Percentiles rank a stretch among this genome's conserved stretches.
Evolutionary conservation across 2,888 invertebrate species (phyloP).

Genomic region (Hoplodrina blanda): DNA sequence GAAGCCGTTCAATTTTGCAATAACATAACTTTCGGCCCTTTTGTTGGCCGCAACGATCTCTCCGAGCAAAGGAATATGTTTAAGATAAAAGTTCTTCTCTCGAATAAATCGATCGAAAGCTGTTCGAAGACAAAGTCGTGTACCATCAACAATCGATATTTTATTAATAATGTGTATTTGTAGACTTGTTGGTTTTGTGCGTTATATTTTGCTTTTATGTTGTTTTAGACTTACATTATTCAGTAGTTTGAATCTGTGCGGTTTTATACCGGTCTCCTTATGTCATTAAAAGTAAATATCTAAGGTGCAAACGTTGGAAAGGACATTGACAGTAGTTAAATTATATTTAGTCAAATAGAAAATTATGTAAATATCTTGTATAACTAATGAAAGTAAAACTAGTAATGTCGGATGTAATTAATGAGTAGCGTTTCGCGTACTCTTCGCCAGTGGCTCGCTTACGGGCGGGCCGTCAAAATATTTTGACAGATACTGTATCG

Average conservation of each 20-base stretch:
- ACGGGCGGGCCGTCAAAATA: constrained; percentile 66
- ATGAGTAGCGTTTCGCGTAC: constrained; percentile 81
- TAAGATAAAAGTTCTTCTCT: constrained; percentile 58
- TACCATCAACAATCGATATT: constrained; percentile 54
- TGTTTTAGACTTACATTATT: constrained; percentile 7
- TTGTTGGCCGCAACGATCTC: constrained; percentile 67
- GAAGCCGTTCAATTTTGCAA: constrained; percentile 74
- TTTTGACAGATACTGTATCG: constrained; percentile 71
- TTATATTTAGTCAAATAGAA: constrained; percentile 69
- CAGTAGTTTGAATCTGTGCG: neutral
- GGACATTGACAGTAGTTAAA: constrained; percentile 44
- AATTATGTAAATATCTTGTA: constrained; percentile 82
- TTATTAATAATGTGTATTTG: constrained; percentile 51
- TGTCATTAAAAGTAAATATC: constrained; percentile 24
- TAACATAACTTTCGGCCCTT: constrained; percentile 81
- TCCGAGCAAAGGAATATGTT: constrained; percentile 61
- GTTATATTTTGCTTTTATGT: constrained; percentile 21
- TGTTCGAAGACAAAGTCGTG: constrained; percentile 52
- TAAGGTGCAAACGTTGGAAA: constrained; percentile 38
- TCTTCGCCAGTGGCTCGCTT: constrained; percentile 75
- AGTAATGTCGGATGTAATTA: constrained; percentile 83
- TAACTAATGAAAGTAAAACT: constrained; percentile 86
- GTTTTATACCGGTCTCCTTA: constrained; percentile 1
- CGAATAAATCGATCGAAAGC: constrained; percentile 52
- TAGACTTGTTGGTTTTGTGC: constrained; percentile 33